phyloP scores from a whole-genome alignment of 2,797 vertebrate genomes.

The Pagetopsis macropterus region DNA sequence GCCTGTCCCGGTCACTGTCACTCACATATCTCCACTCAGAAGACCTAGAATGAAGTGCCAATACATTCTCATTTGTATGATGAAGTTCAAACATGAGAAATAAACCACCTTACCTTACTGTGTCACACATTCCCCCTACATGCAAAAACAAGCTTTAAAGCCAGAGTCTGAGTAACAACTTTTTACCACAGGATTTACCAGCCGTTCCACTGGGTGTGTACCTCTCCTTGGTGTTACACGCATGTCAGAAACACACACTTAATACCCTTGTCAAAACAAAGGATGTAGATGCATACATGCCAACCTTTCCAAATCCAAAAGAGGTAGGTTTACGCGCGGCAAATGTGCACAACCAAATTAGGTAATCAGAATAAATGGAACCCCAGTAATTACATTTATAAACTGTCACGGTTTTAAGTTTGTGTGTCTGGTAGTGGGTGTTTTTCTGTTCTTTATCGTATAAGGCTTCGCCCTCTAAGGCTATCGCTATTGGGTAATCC shows the following conservation, averaged over 20 bases:
- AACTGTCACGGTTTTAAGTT: no score
- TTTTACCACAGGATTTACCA: conserved; percentile 42
- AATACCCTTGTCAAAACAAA: conserved; percentile 5
- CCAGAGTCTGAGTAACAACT: neutral
- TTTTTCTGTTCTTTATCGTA: no score
- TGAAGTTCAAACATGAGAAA: neutral
- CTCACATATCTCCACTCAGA: conserved; percentile 69
- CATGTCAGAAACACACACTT: conserved; percentile 1
- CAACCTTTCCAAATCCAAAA: no score
- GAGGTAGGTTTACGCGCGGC: no score
- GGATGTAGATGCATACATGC: neutral
- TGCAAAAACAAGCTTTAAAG: neutral
- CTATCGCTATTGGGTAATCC: no score
- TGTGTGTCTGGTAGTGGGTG: no score
- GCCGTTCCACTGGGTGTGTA: conserved; percentile 45
- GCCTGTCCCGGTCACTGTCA: conserved; percentile 52
- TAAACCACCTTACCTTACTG: neutral
- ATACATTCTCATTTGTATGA: neutral
- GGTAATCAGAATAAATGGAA: no score
- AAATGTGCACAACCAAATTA: no score
- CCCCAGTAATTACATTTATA: no score
- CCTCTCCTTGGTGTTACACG: conserved; percentile 10
- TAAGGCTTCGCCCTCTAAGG: no score
- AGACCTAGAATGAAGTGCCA: conserved; percentile 57
- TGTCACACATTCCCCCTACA: conserved; percentile 5